A percentile compares a stretch with the other conserved stretches of the same genome.
phyloP scores from a whole-genome alignment of 2,113 vertebrate species.

The Heloderma charlesbogerti region DNA sequence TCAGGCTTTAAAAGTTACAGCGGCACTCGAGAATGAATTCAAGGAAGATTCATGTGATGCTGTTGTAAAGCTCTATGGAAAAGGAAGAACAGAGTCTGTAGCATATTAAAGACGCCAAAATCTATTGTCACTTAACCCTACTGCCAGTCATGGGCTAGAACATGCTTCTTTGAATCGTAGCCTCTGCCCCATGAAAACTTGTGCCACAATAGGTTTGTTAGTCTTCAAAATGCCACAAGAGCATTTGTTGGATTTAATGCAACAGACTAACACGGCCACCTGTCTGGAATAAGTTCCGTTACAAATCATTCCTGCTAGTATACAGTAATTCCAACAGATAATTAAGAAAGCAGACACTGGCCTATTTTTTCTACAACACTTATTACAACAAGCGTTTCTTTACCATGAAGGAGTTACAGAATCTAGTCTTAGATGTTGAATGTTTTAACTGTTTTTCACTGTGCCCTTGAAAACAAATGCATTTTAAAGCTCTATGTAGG shows the following conservation, averaged over 20 bases:
- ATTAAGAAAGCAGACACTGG: constrained; percentile 50
- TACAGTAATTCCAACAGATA: constrained; percentile 53
- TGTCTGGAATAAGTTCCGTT: constrained; percentile 32
- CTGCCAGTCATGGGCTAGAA: neutral
- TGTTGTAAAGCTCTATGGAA: neutral
- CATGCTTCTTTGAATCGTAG: neutral
- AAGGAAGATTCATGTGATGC: neutral
- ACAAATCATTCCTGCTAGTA: constrained; percentile 54
- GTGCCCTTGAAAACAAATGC: constrained; percentile 19
- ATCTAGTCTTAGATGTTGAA: neutral
- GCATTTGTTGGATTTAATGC: neutral
- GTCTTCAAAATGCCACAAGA: neutral
- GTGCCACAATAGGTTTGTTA: neutral
- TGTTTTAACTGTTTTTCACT: constrained; percentile 5
- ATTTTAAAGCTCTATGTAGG: constrained; percentile 12
- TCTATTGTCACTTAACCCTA: neutral
- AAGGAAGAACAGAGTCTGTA: neutral
- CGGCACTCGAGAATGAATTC: neutral
- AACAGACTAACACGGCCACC: neutral
- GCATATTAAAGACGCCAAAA: neutral
- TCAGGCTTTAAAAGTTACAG: neutral
- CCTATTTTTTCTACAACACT: neutral
- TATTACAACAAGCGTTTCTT: constrained; percentile 25
- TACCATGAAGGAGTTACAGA: neutral
- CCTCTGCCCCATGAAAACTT: neutral